These are phyloP conservation scores for Coreoperca whiteheadi DNA, from an alignment of 2,113 vertebrate genomes.

Conservation along the genomic window DNA sequence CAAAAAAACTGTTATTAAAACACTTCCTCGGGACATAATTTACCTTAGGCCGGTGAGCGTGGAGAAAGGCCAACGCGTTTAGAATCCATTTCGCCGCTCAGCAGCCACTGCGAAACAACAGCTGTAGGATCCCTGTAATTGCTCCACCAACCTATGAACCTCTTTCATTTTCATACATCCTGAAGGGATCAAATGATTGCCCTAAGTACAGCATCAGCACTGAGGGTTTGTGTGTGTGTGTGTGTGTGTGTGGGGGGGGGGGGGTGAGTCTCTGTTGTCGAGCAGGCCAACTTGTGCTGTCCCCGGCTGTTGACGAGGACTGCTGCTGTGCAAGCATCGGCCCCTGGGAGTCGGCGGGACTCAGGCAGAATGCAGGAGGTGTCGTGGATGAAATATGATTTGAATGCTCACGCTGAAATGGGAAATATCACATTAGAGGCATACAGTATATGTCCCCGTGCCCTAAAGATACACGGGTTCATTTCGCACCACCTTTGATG, in stretches of 20 bases:
- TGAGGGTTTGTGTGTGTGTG: neutral
- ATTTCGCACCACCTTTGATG: conserved; percentile 77
- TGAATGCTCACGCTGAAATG: conserved; percentile 73
- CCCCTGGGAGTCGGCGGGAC: conserved; percentile 60
- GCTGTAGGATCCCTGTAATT: conserved; percentile 63
- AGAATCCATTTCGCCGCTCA: conserved; percentile 53
- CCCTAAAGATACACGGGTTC: conserved; percentile 73
- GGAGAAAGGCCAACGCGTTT: conserved; percentile 63
- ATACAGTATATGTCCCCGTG: conserved; percentile 50
- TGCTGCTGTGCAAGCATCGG: conserved; percentile 44
- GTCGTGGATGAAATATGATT: conserved; percentile 79
- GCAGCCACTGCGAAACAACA: conserved; percentile 22
- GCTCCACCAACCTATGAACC: conserved; percentile 72
- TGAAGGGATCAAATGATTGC: conserved; percentile 58
- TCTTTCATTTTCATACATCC: conserved; percentile 72
- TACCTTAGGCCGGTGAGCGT: conserved; percentile 56
- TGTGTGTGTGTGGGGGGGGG: neutral
- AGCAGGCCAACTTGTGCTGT: conserved; percentile 17
- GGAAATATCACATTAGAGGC: conserved; percentile 72
- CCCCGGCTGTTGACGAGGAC: conserved; percentile 40
- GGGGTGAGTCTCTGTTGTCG: conserved; percentile 9
- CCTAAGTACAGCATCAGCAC: conserved; percentile 23
- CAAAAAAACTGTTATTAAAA: conserved; percentile 76
- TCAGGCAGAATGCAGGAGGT: conserved; percentile 49
- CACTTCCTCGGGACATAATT: conserved; percentile 75